Evolutionary conservation across 35 echinoderm and acorn worm species (phyloP), one percentile per base, ranked within the genome.

Genomic region (Anneissia japonica): DNA sequence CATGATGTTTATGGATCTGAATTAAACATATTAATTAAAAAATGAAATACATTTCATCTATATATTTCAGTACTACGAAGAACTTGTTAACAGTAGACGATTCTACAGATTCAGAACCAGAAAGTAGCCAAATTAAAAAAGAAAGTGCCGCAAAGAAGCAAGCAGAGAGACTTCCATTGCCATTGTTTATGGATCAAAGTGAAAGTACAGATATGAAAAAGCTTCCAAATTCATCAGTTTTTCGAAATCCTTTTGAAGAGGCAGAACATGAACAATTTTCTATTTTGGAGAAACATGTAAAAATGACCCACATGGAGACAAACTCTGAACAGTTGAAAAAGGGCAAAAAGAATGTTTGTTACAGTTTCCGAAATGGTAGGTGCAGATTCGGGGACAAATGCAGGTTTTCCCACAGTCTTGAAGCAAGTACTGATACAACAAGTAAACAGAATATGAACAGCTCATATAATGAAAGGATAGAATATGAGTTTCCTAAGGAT

Each of bases 251-350:
- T 7, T 89, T 89, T 89, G 23, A 89, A 38, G 51, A 89, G 16
- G 87, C 87, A 45, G 73, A 77, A 45, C 79, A 89, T 32, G 64
- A 89, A 73, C 76, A 89, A 46, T 73, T 89, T 16, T 89, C 87
- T 0, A 89, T 89, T n/a, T 30, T 89, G 38, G 87, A 89, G 46
- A 80, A 89, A 36, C 87, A 89, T 30, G 87, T 89, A 17, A 89
- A 89, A 79, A 64, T 64, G 51, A 64, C 51, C 6, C 51, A 64
- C 51, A 12, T 26, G 40, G 40, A 43, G 14, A 4, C 4, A 9
- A 64, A 64, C 51, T 9, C 26, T 2, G 51, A 64, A 23, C 10
- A 64, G 1, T 74, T 89, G 32, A 82, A 75, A 30, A 77, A 64
- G 6, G 51, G 51, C 7, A 74, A 86, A 39, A 82, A 83, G 81